Evolutionary conservation across 1,140 invertebrate species (phyloP).

Genomic region (Drosophila bifasciata): DNA sequence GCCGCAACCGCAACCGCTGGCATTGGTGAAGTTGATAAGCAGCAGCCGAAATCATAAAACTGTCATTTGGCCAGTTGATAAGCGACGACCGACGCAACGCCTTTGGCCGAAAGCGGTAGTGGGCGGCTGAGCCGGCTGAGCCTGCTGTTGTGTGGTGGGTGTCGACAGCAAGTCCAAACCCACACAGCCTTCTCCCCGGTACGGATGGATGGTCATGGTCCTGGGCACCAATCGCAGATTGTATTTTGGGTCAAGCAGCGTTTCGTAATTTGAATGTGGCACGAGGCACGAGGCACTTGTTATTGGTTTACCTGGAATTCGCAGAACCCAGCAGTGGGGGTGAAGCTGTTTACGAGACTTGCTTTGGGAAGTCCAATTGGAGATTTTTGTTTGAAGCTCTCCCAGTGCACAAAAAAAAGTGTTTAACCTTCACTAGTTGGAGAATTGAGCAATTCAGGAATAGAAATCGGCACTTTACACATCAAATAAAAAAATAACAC

Average conservation of each 20-base stretch:
- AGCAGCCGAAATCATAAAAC: constrained; percentile 55
- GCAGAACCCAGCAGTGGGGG: background rate
- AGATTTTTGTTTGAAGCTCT: background rate
- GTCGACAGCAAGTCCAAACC: constrained; percentile 1
- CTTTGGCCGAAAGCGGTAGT: constrained; percentile 15
- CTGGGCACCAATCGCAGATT: constrained; percentile 25
- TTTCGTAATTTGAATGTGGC: constrained; percentile 6
- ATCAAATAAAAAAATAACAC: no score
- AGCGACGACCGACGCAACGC: constrained; percentile 40
- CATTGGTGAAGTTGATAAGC: constrained; percentile 28
- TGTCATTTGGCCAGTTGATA: constrained; percentile 52
- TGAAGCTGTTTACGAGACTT: no score
- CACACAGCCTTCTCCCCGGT: background rate
- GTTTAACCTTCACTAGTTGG: background rate
- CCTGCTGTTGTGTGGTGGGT: background rate
- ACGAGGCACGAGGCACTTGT: constrained; percentile 3
- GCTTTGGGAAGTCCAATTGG: no score
- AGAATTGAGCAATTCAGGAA: no score
- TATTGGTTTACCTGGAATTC: constrained; percentile 5
- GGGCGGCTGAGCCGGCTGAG: no score
- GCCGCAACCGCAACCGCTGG: no score
- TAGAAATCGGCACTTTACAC: no score
- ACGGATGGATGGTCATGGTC: background rate
- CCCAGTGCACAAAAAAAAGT: no score
- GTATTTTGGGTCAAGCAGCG: constrained; percentile 34